Evolutionary conservation across 2,888 invertebrate species (phyloP).

Genomic region (Myopa tessellatipennis): DNA sequence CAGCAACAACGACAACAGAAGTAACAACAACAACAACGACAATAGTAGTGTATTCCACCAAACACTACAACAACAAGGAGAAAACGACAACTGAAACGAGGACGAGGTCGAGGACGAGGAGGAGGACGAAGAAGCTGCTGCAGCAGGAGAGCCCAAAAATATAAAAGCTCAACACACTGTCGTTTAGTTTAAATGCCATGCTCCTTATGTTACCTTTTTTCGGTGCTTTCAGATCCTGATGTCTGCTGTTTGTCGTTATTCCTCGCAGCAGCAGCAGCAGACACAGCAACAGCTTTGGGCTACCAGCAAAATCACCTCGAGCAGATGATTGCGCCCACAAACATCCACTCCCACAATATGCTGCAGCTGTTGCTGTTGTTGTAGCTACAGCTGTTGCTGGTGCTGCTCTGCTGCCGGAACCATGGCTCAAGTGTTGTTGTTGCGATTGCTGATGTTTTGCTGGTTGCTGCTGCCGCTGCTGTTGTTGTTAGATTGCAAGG

Average conservation of each 20-base stretch:
- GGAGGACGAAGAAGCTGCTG: no score
- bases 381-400: background rate
- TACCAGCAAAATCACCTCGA: constrained; percentile 7
- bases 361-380: constrained; percentile 21
- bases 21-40: constrained; percentile 19
- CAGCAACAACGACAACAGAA: background rate
- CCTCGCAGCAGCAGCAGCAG: constrained; percentile 26
- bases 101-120: background rate
- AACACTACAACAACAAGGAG: background rate
- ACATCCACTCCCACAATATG: background rate
- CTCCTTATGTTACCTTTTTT: constrained; percentile 46
- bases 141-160: background rate
- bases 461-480: constrained; percentile 1
- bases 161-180: constrained; percentile 44
- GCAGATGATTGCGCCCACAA: background rate
- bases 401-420: no score
- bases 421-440: no score
- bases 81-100: background rate
- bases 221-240: background rate
- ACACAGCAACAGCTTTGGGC: no score
- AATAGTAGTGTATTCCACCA: background rate
- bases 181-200: constrained; percentile 60
- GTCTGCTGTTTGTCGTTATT: background rate
- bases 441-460: background rate
- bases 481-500: background rate